A percentile compares a stretch with the other conserved stretches of the same genome.
These are phyloP conservation scores for Erannis defoliaria DNA, from an alignment of 2,888 invertebrate genomes.

Conservation along the genomic window DNA sequence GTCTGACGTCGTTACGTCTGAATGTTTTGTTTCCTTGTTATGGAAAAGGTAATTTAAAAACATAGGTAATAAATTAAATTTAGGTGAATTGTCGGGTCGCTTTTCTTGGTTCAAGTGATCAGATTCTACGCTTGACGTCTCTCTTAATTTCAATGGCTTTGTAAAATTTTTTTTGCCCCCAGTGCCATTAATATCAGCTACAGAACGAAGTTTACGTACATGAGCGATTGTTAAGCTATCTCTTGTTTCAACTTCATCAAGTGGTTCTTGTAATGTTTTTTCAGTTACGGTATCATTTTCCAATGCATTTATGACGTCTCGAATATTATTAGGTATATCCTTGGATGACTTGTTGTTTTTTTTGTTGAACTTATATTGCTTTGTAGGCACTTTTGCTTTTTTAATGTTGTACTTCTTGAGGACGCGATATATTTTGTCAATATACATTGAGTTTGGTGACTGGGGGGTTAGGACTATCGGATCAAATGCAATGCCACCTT, in stretches of 20 bases:
- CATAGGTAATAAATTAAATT: slow-evolving; percentile 58
- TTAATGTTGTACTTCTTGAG: slow-evolving; percentile 55
- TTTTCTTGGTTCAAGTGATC: slow-evolving; percentile 3
- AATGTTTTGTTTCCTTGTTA: slow-evolving; percentile 44
- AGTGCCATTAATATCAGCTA: slow-evolving; percentile 4
- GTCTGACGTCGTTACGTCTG: slow-evolving; percentile 35
- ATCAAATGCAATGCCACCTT: slow-evolving; percentile 75
- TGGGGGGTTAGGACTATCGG: slow-evolving; percentile 67
- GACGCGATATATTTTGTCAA: slow-evolving; percentile 64
- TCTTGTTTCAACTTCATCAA: slow-evolving; percentile 65
- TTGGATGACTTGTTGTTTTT: slow-evolving; percentile 56
- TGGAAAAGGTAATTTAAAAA: slow-evolving; percentile 68
- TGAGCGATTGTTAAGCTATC: slow-evolving; percentile 27
- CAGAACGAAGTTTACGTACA: slow-evolving; percentile 31
- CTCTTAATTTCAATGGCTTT: slow-evolving; percentile 1
- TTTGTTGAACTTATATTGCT: slow-evolving; percentile 46
- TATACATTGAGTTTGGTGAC: slow-evolving; percentile 60
- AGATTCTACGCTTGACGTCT: slow-evolving; percentile 3
- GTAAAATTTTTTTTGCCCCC: slow-evolving; percentile 5
- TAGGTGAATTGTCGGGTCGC: slow-evolving; percentile 31
- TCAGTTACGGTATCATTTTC: slow-evolving; percentile 55
- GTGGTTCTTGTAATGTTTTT: slow-evolving; percentile 53
- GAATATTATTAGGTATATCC: slow-evolving; percentile 61
- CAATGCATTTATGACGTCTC: slow-evolving; percentile 73
- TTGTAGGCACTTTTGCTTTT: slow-evolving; percentile 33